These are phyloP conservation scores for Pao palembangensis DNA, from an alignment of 2,113 vertebrate genomes.

Conservation along the genomic window DNA sequence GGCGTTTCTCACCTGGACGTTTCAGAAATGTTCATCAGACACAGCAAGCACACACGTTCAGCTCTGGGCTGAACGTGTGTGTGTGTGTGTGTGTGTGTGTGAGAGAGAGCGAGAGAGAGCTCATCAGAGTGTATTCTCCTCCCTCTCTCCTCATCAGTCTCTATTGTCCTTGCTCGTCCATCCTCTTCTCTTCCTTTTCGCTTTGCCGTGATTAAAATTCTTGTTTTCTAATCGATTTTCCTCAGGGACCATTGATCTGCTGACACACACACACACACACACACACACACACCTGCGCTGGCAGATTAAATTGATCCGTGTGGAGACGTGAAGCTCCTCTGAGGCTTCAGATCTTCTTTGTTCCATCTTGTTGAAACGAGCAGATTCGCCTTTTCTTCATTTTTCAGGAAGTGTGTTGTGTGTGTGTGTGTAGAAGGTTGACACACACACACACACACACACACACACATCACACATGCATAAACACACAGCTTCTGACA, in stretches of 20 bases:
- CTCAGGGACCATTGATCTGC: constrained; percentile 58
- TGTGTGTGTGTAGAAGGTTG: too few relatives aligned
- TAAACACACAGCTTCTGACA: too few relatives aligned
- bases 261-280: constrained; percentile 27
- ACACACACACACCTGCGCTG: constrained; percentile 3
- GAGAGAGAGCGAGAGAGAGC: neutral
- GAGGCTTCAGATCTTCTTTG: neutral
- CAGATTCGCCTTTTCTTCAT: too few relatives aligned
- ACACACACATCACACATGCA: too few relatives aligned
- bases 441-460: too few relatives aligned
- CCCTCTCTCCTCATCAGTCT: constrained; percentile 19
- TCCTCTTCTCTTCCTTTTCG: neutral
- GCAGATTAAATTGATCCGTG: neutral
- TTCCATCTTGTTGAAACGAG: neutral
- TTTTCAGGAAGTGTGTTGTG: too few relatives aligned
- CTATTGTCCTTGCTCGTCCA: constrained; percentile 21
- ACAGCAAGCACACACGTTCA: neutral
- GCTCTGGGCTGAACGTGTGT: neutral
- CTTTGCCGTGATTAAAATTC: constrained; percentile 46
- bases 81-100: too few relatives aligned
- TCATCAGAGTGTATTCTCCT: neutral
- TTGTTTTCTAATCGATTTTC: constrained; percentile 55
- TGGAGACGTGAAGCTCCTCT: neutral
- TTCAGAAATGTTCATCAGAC: neutral
- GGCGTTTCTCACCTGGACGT: neutral